Percentiles rank a stretch among this genome's conserved stretches.
Evolutionary conservation across 2,888 invertebrate genomes (phyloP).

Genomic region (Stegana nigrithorax): DNA sequence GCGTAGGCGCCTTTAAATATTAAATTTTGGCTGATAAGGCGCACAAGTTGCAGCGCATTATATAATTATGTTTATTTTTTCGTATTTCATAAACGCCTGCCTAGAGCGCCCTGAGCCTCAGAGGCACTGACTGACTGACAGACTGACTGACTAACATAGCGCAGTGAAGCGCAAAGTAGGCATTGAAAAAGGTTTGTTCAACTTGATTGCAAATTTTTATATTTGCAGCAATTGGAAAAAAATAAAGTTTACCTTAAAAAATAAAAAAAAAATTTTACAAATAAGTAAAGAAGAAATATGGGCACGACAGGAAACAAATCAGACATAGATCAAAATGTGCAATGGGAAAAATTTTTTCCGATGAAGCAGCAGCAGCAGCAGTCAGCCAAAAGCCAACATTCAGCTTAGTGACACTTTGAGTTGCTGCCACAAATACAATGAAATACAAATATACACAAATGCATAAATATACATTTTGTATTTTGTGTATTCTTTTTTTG

Average conservation of each 20-base stretch:
- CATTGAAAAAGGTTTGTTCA: constrained; percentile 36
- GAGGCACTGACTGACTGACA: no score
- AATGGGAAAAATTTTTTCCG: constrained; percentile 31
- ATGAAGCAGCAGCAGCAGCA: constrained; percentile 18
- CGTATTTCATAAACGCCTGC: background rate
- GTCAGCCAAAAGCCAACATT: background rate
- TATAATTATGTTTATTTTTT: constrained; percentile 2
- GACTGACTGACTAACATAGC: no score
- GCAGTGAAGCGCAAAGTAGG: constrained; percentile 34
- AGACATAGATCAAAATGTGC: constrained; percentile 54
- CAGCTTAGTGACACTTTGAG: constrained; percentile 7
- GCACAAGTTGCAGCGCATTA: background rate
- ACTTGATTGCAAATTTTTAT: constrained; percentile 16
- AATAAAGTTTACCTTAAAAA: constrained; percentile 31
- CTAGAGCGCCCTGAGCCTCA: no score
- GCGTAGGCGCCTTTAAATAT: constrained; percentile 34
- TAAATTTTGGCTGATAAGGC: constrained; percentile 6
- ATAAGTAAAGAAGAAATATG: constrained; percentile 35
- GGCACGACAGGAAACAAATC: constrained; percentile 63
- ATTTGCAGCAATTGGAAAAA: constrained; percentile 21
- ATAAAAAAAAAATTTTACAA: constrained; percentile 20
- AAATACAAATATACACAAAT: background rate
- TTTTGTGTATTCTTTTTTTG: background rate
- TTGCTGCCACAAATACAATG: background rate
- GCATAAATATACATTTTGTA: background rate